Evolutionary conservation across 2,888 invertebrate genomes (phyloP), one percentile per base, ranked within the genome.

Genomic region (Agonopterix heracliana): DNA sequence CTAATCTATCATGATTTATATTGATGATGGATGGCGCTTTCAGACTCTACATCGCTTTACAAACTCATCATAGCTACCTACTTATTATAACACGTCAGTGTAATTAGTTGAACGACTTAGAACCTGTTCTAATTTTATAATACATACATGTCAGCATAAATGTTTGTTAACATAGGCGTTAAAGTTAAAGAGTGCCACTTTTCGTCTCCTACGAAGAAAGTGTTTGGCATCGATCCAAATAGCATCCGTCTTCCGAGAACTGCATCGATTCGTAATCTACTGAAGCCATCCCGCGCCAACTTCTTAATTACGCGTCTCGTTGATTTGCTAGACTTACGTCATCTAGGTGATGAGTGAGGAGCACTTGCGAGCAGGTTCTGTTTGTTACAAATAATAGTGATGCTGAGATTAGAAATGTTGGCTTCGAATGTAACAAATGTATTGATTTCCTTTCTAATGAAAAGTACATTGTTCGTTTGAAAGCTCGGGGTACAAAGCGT

Each of bases 401-500:
- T 49, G 48, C 47, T 49, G 54, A 52, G 54, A 56, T 52, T 48
- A 57, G 26, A 64, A 63, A 62, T 61, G 58, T 56, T 54, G 50
- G 46, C 45, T 52, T 50, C 48, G 57, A 66, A 62, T 66, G 64
- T 74, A 71, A 74, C 71, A 69, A 76, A 68, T 63, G 65, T 80
- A 82, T 82, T 76, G 81, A 83, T 84, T 78, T 77, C 74, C 72
- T 77, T 79, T 80, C 70, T 64, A 70, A 73, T 76, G 76, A 78
- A 81, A 74, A 75, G 71, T 58, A 60, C 64, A 78, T 83, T 82
- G 81, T 83, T 71, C 73, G 68, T 78, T 81, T 76, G 73, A 81
- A 82, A 81, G 79, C 78, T 77, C 63, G 67, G 71, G 66, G 76
- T 81, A 83, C 75, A 83, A 80, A 81, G 83, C 81, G 78, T 81